Evolutionary conservation across 2,113 vertebrate species (phyloP).

Genomic region (Campylorhamphus procurvoides): DNA sequence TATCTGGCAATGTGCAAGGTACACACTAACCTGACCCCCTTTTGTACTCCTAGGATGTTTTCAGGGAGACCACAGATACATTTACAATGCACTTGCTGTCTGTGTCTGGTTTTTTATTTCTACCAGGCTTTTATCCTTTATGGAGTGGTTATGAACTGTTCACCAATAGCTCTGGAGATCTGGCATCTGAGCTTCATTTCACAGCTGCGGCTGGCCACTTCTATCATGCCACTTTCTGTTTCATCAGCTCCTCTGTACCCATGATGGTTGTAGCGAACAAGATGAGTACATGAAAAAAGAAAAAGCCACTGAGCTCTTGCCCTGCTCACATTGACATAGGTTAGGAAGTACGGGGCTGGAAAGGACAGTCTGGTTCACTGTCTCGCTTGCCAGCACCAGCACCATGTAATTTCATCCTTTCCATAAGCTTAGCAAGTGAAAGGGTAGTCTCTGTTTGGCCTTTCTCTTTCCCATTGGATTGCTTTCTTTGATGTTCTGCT

Average conservation of each 20-base stretch:
- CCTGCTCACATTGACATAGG: neutral
- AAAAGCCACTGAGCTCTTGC: neutral
- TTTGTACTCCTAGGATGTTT: neutral
- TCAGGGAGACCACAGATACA: neutral
- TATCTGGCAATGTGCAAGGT: neutral
- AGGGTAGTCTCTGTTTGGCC: neutral
- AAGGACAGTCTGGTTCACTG: fast-evolving
- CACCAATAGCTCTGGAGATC: neutral
- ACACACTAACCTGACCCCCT: neutral
- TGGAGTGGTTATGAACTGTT: neutral
- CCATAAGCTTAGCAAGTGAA: neutral
- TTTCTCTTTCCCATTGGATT: neutral
- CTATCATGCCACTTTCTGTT: neutral
- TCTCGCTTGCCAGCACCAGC: neutral
- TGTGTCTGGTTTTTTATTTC: neutral
- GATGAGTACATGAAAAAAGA: neutral
- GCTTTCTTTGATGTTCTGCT: neutral
- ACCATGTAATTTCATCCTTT: neutral
- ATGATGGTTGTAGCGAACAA: neutral
- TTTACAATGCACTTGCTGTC: neutral
- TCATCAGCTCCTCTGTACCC: neutral
- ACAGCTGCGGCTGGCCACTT: neutral
- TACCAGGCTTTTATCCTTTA: neutral
- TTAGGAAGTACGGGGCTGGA: neutral
- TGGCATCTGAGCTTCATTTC: neutral